Percentiles rank a stretch among this genome's conserved stretches.
These are phyloP conservation scores for Euzetes globulus DNA, from an alignment of 2,888 invertebrate species.

Conservation along the genomic window DNA sequence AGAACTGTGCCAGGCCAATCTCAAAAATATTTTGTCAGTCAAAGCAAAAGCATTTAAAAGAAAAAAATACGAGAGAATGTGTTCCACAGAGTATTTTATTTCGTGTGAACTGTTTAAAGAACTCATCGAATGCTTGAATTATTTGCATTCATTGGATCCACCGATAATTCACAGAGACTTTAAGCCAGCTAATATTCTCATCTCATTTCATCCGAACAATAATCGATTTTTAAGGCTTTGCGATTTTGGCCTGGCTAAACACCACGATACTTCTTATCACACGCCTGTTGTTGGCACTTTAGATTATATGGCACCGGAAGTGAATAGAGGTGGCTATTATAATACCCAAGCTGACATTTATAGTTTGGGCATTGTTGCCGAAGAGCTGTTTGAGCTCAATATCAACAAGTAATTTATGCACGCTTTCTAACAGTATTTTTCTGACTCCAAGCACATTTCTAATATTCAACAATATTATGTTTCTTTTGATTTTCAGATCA, in stretches of 20 bases:
- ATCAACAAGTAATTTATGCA: too few relatives aligned
- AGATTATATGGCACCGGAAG: not conserved
- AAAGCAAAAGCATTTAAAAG: too few relatives aligned
- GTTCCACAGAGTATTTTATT: not conserved
- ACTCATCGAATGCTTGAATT: not conserved
- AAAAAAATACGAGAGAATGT: too few relatives aligned
- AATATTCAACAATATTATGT: too few relatives aligned
- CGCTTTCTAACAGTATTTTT: too few relatives aligned
- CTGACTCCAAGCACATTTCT: too few relatives aligned
- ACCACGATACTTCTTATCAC: not conserved
- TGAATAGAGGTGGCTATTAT: not conserved
- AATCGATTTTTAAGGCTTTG: not conserved
- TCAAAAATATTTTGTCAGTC: too few relatives aligned
- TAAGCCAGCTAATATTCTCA: not conserved
- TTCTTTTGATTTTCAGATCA: too few relatives aligned
- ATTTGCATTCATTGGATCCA: not conserved
- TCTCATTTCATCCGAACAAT: not conserved
- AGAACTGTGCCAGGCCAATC: too few relatives aligned
- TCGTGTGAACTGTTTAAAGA: not conserved
- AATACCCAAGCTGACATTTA: not conserved
- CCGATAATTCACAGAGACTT: not conserved
- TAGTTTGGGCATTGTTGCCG: not conserved
- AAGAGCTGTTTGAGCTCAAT: not conserved
- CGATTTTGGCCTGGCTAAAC: not conserved
- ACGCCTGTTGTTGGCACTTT: not conserved